Base-by-base conservation (phyloP, 1,140 invertebrate genomes). In the Rhyacophila brunnea region DNA sequence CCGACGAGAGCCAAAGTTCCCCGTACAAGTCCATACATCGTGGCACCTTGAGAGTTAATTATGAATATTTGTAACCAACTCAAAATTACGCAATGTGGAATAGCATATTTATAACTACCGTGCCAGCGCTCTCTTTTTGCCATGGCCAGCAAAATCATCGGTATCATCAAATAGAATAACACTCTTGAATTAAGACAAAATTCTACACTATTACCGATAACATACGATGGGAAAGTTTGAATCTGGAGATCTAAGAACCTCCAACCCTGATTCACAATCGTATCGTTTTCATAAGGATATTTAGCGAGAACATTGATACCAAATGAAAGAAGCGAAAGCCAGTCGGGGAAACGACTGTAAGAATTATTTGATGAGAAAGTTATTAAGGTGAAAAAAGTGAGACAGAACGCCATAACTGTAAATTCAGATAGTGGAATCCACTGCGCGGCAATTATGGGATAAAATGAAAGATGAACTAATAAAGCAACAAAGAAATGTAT, bases 41-140 rank as follows among this genome's bases (percentile, higher is more conserved):
- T 91, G 20, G 90, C 87, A 19, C 87, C 88, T 66, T 91, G 88
- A 0, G 89, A 90, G 60, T 85, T 87, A 2, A 88, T 81, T 58
- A 91, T 85, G 32, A 88, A 88, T 65, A 93, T 85, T 66, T 93
- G 90, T 68, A 91, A 85, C 92, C 92, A 94, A 66, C 89, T 90
- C 5, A 93, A 77, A 0, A 89, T 91, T 0, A 93, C 89, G 43
- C 91, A 90, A 72, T 94, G 92, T 0, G 92, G 91, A 35, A 94
- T 84, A 0, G 92, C 72, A 23, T 82, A 85, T 53, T 85, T 86
- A 66, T 92, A 91, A 10, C 85, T 85, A 1, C 91, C 91, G 46
- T 85, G 81, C 89, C 90, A 93, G 44, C 83, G 80, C 10, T 87
- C 83, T 28, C 86, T 77, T 0, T 81, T 79, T 1, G 90, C 88